Evolutionary conservation across 1,140 invertebrate genomes (phyloP).

Genomic region (Nasonia longicornis): DNA sequence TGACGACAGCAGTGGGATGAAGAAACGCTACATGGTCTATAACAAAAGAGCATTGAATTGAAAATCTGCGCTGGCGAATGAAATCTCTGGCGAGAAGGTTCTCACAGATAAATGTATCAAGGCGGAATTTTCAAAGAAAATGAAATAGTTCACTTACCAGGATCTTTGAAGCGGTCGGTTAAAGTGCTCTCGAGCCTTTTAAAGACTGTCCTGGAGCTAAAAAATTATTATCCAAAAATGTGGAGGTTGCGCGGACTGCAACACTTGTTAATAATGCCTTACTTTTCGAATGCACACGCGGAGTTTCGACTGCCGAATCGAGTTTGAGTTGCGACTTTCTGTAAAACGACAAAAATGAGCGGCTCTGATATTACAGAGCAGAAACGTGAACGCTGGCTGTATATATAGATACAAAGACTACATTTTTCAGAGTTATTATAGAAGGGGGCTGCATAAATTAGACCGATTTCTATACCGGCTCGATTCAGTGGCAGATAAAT

Average conservation of each 20-base stretch:
- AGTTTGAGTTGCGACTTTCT: not conserved
- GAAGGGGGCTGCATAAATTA: not conserved
- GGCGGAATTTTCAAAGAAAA: not conserved
- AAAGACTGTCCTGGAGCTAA: not conserved
- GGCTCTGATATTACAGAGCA: not conserved
- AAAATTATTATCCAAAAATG: not conserved
- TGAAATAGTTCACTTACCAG: not conserved
- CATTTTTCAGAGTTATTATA: not conserved
- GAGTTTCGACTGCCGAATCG: not conserved
- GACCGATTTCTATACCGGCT: not conserved
- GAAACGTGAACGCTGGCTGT: not conserved
- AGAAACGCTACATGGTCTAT: not conserved
- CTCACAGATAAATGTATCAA: too few species aligned
- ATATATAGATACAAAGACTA: not conserved
- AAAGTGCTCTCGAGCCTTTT: not conserved
- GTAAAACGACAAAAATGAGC: not conserved
- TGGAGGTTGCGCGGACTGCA: not conserved
- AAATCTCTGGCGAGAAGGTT: too few species aligned
- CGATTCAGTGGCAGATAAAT: constrained; percentile 1
- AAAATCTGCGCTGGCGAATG: not conserved
- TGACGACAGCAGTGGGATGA: not conserved
- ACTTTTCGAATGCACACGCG: not conserved
- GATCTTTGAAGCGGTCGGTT: too few species aligned
- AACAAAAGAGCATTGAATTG: not conserved
- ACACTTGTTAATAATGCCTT: not conserved